A percentile compares a stretch with the other conserved stretches of the same genome.
These are phyloP conservation scores for Augochlorella aurata DNA, from an alignment of 2,888 invertebrate genomes.

Conservation along the genomic window DNA sequence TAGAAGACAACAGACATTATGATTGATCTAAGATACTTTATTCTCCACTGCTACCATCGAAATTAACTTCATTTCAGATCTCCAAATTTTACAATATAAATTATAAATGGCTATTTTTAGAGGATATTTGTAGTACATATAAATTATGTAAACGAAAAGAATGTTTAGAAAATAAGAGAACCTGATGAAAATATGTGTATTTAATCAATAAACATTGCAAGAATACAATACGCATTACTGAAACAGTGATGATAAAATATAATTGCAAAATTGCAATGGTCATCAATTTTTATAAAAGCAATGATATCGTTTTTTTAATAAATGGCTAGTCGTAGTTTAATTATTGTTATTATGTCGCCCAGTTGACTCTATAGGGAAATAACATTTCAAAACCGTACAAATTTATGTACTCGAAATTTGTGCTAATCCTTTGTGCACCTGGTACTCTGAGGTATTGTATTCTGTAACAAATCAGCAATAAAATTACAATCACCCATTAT, in stretches of 20 bases:
- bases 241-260: too few relatives aligned
- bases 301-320: neutral
- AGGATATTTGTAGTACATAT: too few relatives aligned
- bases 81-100: too few relatives aligned
- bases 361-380: neutral
- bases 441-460: neutral
- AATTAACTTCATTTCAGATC: too few relatives aligned
- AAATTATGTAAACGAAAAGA: too few relatives aligned
- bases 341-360: neutral
- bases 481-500: neutral
- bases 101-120: too few relatives aligned
- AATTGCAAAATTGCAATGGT: neutral
- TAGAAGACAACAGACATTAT: neutral
- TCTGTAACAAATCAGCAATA: neutral
- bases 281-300: neutral
- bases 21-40: neutral
- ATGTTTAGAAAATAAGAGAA: too few relatives aligned
- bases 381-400: neutral
- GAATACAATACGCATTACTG: too few relatives aligned
- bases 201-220: too few relatives aligned
- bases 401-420: neutral
- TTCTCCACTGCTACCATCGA: neutral
- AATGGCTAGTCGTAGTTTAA: neutral
- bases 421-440: conserved; percentile 6
- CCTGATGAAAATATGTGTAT: too few relatives aligned